Evolutionary conservation across 2,113 vertebrate species (phyloP).

Genomic region (Semnopithecus entellus): DNA sequence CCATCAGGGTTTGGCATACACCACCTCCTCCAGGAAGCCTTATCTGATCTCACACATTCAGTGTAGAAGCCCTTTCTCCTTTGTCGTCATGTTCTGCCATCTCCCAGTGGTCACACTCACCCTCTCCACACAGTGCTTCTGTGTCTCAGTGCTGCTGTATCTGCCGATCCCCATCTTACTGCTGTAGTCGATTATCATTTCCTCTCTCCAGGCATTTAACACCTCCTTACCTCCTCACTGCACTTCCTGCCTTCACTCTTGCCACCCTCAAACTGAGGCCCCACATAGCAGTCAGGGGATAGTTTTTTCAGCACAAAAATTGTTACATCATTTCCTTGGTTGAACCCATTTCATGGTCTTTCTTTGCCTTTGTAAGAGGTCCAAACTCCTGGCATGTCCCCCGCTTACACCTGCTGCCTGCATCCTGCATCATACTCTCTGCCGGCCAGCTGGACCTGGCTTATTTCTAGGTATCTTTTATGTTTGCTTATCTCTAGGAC

Average conservation of each 20-base stretch:
- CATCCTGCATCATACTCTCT: background rate
- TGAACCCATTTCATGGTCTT: background rate
- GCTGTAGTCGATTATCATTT: accelerated
- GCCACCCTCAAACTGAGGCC: background rate
- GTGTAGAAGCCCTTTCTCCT: background rate
- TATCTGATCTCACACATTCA: too few relatives aligned
- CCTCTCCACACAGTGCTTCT: background rate
- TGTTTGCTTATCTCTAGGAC: background rate
- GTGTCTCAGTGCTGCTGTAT: background rate
- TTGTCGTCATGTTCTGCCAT: background rate
- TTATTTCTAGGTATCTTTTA: background rate
- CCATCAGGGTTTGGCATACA: background rate
- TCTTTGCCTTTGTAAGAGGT: background rate
- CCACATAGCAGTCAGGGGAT: background rate
- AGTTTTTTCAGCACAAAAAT: background rate
- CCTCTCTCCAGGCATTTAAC: background rate
- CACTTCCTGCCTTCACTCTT: background rate
- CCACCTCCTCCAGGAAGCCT: background rate
- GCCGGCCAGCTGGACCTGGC: background rate
- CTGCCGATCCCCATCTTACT: background rate
- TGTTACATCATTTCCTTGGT: background rate
- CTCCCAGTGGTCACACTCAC: accelerated
- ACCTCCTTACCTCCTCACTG: background rate
- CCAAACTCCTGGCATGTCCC: background rate
- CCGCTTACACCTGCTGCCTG: background rate